Percentiles rank a stretch among this genome's conserved stretches.
Evolutionary conservation across 1,140 invertebrate species (phyloP).

Genomic region (Thaumatotibia leucotreta): DNA sequence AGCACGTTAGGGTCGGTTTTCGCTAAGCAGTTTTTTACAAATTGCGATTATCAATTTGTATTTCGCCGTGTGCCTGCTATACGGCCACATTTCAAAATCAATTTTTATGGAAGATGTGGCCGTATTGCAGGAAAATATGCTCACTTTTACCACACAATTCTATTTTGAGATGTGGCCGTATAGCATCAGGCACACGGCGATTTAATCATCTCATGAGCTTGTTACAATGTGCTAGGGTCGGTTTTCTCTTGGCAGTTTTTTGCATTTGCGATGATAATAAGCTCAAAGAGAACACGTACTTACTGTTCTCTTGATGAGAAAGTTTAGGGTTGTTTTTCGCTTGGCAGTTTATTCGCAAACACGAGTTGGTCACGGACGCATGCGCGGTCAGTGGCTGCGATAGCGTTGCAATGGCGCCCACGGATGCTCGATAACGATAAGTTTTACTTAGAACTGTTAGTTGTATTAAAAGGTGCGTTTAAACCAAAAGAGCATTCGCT

Average conservation of each 20-base stretch:
- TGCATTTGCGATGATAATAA: no score
- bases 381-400: slow-evolving; percentile 9
- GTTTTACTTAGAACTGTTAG: background rate
- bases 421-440: slow-evolving; percentile 1
- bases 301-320: background rate
- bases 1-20: background rate
- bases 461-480: no score
- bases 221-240: background rate
- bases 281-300: background rate
- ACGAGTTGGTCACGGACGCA: background rate
- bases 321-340: background rate
- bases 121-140: no score
- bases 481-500: no score
- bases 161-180: no score
- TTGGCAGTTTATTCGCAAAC: background rate
- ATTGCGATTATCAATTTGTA: no score
- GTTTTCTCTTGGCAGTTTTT: background rate
- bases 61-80: no score
- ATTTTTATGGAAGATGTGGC: no score
- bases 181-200: no score
- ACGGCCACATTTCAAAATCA: no score
- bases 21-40: background rate
- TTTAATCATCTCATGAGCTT: background rate
- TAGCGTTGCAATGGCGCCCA: background rate
- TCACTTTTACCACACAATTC: no score